A percentile compares a stretch with the other conserved stretches of the same genome.
Conservation (phyloP, 2,888 invertebrate species). For the Callyntrura sp. region DNA sequence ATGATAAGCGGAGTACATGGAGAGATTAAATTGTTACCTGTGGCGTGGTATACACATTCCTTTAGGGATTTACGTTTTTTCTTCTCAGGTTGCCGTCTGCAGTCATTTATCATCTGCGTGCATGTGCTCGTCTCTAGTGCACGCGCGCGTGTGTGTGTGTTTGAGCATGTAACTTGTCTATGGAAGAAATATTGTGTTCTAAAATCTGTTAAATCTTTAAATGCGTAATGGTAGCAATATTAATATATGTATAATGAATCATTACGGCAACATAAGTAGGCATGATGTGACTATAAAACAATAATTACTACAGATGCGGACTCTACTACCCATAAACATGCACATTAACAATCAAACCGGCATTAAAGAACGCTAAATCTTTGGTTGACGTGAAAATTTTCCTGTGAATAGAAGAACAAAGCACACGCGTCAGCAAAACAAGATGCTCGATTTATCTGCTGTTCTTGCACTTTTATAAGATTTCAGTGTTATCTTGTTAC, state of each 20-base stretch:
- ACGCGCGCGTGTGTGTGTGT: not conserved
- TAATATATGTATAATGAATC: slow-evolving; percentile 33
- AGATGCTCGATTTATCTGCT: too few relatives aligned
- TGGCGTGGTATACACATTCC: too few relatives aligned
- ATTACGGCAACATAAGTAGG: slow-evolving; percentile 48
- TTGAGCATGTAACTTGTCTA: not conserved
- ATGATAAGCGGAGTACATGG: slow-evolving; percentile 15
- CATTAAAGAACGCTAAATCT: not conserved
- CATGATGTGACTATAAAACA: not conserved
- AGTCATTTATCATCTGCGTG: too few relatives aligned
- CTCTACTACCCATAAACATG: not conserved
- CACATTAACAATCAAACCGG: slow-evolving; percentile 9
- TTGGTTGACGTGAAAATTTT: too few relatives aligned
- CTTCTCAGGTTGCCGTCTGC: too few relatives aligned
- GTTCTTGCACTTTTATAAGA: not conserved
- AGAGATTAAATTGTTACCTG: not conserved
- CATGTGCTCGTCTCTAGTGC: not conserved
- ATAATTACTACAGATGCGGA: too few relatives aligned
- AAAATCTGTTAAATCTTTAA: not conserved
- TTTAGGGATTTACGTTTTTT: too few relatives aligned
- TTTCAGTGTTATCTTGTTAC: not conserved
- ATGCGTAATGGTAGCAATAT: too few relatives aligned
- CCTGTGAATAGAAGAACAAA: too few relatives aligned
- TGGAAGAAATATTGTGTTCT: not conserved
- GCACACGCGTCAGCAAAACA: too few relatives aligned